phyloP scores from a whole-genome alignment of 2,797 vertebrate genomes.

The Gallinago stenura region DNA sequence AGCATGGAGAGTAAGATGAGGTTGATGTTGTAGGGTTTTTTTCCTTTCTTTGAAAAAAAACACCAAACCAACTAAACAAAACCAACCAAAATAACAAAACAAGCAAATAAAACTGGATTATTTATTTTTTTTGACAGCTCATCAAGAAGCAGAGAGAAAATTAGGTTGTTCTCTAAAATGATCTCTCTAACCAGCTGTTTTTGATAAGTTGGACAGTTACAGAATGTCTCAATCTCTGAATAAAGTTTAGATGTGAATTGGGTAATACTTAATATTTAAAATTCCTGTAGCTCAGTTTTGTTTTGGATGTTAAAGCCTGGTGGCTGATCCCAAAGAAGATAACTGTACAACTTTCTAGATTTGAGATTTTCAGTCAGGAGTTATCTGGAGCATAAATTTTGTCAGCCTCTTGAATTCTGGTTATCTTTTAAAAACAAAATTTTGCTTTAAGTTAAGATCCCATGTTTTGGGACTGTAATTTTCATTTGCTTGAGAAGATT shows the following conservation, averaged over 20 bases:
- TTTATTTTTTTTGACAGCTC: not conserved
- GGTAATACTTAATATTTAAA: not conserved
- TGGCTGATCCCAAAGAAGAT: not conserved
- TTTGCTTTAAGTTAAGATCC: not conserved
- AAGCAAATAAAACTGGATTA: not conserved
- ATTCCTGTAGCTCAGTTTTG: not conserved
- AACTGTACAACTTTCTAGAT: not conserved
- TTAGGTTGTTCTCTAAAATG: not conserved
- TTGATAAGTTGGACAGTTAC: not conserved
- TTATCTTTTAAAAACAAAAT: not conserved
- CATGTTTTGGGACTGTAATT: not conserved
- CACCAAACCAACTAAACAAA: not conserved
- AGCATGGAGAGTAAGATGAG: not conserved
- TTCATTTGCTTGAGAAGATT: not conserved
- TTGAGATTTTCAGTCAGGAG: not conserved
- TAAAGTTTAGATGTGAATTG: not conserved
- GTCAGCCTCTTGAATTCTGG: not conserved
- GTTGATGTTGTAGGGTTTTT: not conserved
- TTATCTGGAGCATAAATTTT: not conserved
- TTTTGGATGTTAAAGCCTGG: not conserved
- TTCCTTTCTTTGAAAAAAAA: not conserved
- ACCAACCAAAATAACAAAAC: not conserved
- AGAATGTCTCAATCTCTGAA: not conserved
- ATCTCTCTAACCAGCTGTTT: not conserved
- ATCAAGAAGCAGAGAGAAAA: not conserved